Percentiles rank a stretch among this genome's conserved stretches.
phyloP scores from a whole-genome alignment of 2,888 invertebrate genomes.

The Hipparchia sbordonii region DNA sequence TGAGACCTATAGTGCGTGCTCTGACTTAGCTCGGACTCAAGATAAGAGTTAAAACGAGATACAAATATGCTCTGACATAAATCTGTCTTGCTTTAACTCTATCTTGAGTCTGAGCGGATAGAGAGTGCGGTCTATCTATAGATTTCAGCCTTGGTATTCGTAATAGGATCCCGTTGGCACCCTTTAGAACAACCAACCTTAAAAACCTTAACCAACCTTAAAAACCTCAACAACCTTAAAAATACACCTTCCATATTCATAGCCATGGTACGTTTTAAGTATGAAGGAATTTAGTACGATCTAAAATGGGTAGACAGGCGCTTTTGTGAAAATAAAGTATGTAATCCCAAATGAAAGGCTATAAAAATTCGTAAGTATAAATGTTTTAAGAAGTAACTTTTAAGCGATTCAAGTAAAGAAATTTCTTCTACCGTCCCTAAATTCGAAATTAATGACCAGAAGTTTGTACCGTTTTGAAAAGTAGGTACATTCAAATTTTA shows the following conservation, averaged over 20 bases:
- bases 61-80: too few species aligned
- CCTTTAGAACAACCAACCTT: too few species aligned
- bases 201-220: too few species aligned
- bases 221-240: neutral
- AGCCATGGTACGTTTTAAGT: neutral
- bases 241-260: neutral
- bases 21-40: too few species aligned
- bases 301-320: neutral
- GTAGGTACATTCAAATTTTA: conserved; percentile 52
- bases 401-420: conserved; percentile 32
- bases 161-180: too few species aligned
- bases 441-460: conserved; percentile 39
- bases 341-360: neutral
- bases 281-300: too few species aligned
- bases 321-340: neutral
- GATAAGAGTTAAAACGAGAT: too few species aligned
- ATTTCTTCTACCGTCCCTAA: conserved; percentile 30
- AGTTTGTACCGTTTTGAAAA: conserved; percentile 37
- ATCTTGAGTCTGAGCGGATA: too few species aligned
- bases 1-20: too few species aligned
- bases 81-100: too few species aligned
- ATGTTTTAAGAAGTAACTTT: conserved; percentile 31
- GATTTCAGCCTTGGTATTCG: too few species aligned
- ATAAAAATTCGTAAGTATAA: conserved; percentile 7
- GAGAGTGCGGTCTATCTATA: too few species aligned